A percentile compares a stretch with the other conserved stretches of the same genome.
Evolutionary conservation across 2,113 vertebrate genomes (phyloP).

Genomic region (Hoplias malabaricus): DNA sequence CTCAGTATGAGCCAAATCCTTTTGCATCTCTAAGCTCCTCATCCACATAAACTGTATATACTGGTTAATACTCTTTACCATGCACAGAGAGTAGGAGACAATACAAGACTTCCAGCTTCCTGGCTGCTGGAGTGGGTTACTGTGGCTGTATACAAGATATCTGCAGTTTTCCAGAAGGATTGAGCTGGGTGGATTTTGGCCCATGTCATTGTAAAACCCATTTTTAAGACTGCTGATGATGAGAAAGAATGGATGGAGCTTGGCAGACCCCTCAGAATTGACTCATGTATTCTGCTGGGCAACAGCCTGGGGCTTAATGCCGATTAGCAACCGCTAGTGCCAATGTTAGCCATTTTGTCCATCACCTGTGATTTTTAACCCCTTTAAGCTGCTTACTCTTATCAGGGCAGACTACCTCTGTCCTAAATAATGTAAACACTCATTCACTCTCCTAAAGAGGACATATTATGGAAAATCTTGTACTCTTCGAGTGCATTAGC

Average conservation of each 20-base stretch:
- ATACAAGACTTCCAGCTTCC: not conserved
- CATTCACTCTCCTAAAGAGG: no score
- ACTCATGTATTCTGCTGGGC: slow-evolving; percentile 44
- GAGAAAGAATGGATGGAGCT: slow-evolving; percentile 16
- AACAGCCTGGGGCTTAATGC: slow-evolving; percentile 53
- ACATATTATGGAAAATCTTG: no score
- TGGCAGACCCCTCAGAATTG: slow-evolving; percentile 55
- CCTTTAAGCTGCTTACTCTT: no score
- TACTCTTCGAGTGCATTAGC: no score
- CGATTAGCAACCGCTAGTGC: slow-evolving; percentile 53
- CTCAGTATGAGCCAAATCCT: not conserved
- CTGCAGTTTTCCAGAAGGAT: not conserved
- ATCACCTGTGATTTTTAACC: no score
- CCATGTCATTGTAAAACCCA: not conserved
- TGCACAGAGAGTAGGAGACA: not conserved
- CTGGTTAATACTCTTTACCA: not conserved
- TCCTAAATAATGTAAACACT: no score
- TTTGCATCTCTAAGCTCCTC: not conserved
- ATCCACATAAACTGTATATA: not conserved
- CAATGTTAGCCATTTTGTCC: slow-evolving; percentile 48
- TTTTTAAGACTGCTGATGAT: slow-evolving; percentile 51
- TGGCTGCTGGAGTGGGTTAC: not conserved
- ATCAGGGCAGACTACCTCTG: no score
- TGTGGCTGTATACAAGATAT: not conserved
- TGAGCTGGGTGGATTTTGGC: not conserved